phyloP scores from a whole-genome alignment of 92 coral and sea anemone species.

The Epizoanthus stellaris region DNA sequence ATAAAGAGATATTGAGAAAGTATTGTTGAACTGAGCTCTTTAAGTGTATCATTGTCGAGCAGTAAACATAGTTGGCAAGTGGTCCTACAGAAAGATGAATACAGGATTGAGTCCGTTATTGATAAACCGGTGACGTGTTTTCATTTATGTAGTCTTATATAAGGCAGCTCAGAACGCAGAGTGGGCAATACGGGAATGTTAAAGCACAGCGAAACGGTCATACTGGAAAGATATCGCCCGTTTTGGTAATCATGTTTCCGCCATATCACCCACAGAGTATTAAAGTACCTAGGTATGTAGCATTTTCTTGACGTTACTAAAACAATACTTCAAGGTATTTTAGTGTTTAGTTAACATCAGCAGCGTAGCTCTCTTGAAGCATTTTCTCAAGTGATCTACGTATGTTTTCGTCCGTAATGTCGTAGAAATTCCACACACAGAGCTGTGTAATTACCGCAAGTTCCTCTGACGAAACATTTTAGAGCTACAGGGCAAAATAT shows the following conservation, averaged over 20 bases:
- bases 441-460: background rate
- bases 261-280: background rate
- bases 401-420: slow-evolving; percentile 12
- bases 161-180: slow-evolving; percentile 1
- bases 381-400: background rate
- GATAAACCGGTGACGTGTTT: slow-evolving; percentile 5
- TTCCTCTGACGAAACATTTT: background rate
- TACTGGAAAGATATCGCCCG: background rate
- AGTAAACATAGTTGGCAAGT: slow-evolving; percentile 34
- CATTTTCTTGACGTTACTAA: slow-evolving; percentile 6
- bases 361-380: background rate
- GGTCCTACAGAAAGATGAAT: slow-evolving; percentile 2
- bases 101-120: slow-evolving; percentile 4
- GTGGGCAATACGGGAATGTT: background rate
- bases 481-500: slow-evolving; percentile 1
- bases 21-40: slow-evolving; percentile 31
- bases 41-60: slow-evolving; percentile 44
- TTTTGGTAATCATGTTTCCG: background rate
- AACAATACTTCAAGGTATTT: background rate
- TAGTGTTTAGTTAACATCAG: slow-evolving; percentile 1
- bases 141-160: background rate
- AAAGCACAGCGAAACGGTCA: background rate
- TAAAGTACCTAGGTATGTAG: background rate
- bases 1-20: slow-evolving; percentile 21
- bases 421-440: background rate